Conservation (phyloP, 2,888 invertebrate species). For the Zele albiditarsus region DNA sequence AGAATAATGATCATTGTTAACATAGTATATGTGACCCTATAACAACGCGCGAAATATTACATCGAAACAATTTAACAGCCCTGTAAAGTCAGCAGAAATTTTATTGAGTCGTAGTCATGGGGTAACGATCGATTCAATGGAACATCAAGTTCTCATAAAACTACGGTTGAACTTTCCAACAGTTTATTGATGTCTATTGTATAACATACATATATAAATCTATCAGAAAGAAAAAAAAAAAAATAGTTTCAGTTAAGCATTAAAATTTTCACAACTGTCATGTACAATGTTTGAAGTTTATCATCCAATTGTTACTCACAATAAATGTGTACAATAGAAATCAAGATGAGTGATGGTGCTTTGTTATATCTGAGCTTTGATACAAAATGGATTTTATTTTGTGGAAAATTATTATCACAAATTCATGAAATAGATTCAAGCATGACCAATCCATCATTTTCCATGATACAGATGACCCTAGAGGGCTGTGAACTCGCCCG, state of each 20-base stretch:
- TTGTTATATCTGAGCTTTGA: not conserved
- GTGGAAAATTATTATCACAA: conserved; percentile 12
- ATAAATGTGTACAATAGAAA: not conserved
- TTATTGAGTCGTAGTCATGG: conserved; percentile 57
- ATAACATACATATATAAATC: not conserved
- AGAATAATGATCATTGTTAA: conserved; percentile 46
- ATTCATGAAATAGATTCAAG: conserved; percentile 2
- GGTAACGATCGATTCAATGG: conserved; percentile 59
- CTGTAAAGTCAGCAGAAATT: conserved; percentile 58
- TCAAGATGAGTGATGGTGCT: not conserved
- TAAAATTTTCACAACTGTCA: conserved; percentile 9
- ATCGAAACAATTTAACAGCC: conserved; percentile 55
- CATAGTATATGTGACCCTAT: not conserved
- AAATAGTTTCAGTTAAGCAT: not conserved
- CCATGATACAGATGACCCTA: conserved; percentile 28
- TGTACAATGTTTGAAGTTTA: not conserved
- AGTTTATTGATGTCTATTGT: conserved; percentile 3
- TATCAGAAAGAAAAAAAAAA: not conserved
- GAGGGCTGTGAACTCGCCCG: conserved; percentile 43
- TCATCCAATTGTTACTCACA: conserved; percentile 4
- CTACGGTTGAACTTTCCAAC: conserved; percentile 26
- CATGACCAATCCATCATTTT: conserved; percentile 22
- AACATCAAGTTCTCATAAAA: conserved; percentile 47
- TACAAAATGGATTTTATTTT: not conserved
- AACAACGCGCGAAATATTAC: conserved; percentile 2